phyloP scores from a whole-genome alignment of 2,113 vertebrate genomes.

The Tapirus terrestris region DNA sequence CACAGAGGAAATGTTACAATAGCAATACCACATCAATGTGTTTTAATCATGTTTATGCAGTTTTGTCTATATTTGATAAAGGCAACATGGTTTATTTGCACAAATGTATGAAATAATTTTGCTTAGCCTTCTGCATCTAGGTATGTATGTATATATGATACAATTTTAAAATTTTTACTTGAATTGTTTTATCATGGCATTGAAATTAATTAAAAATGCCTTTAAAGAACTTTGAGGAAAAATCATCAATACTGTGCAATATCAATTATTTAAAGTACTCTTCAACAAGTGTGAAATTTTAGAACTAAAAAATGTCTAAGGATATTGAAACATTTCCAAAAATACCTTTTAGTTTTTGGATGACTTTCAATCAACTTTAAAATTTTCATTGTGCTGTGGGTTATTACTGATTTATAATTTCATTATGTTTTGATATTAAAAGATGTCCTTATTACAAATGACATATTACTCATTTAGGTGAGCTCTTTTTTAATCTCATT shows the following conservation, averaged over 20 bases:
- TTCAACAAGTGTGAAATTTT: constrained; percentile 27
- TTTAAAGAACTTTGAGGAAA: constrained; percentile 29
- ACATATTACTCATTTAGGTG: constrained; percentile 70
- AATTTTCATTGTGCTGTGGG: constrained; percentile 55
- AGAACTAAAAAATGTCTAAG: constrained; percentile 52
- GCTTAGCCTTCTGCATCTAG: not conserved
- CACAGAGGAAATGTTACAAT: not conserved
- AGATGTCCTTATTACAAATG: constrained; percentile 74
- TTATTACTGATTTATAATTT: constrained; percentile 79
- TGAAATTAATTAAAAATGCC: constrained; percentile 17
- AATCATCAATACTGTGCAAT: not conserved
- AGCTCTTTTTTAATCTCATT: constrained; percentile 51
- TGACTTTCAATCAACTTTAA: constrained; percentile 58
- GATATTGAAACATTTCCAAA: not conserved
- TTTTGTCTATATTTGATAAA: constrained; percentile 1
- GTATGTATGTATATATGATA: not conserved
- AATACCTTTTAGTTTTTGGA: constrained; percentile 30
- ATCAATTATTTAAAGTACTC: constrained; percentile 32
- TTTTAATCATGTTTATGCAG: not conserved
- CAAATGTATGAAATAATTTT: not conserved
- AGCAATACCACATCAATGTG: not conserved
- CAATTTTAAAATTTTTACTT: not conserved
- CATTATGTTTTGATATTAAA: constrained; percentile 74
- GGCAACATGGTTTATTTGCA: not conserved
- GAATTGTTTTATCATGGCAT: not conserved